Evolutionary conservation across 2,888 invertebrate species (phyloP).

Genomic region (Heteromyza rotundicornis): DNA sequence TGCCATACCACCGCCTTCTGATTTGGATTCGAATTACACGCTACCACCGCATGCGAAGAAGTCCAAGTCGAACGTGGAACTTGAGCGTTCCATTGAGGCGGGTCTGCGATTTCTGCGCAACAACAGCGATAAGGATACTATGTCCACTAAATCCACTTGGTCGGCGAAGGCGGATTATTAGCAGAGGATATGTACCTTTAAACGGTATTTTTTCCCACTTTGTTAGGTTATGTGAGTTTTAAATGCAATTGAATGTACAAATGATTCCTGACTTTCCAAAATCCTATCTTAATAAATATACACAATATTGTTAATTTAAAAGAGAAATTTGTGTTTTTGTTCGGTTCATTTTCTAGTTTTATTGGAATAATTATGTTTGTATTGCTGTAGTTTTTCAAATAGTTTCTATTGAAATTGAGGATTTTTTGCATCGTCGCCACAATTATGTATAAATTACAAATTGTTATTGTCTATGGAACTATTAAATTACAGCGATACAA

Average conservation of each 20-base stretch:
- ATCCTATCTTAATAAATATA: too few relatives aligned
- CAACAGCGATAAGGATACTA: constrained; percentile 63
- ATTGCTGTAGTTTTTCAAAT: too few relatives aligned
- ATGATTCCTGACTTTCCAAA: too few relatives aligned
- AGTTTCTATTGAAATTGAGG: too few relatives aligned
- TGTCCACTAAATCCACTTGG: constrained; percentile 57
- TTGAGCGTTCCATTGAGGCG: constrained; percentile 66
- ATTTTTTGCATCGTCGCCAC: too few relatives aligned
- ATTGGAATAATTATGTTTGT: background rate
- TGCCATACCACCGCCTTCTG: constrained; percentile 72
- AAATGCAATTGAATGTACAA: too few relatives aligned
- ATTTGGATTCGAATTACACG: constrained; percentile 67
- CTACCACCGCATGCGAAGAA: constrained; percentile 40
- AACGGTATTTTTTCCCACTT: too few relatives aligned
- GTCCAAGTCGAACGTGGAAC: constrained; percentile 42
- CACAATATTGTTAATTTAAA: too few relatives aligned
- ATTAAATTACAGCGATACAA: too few relatives aligned
- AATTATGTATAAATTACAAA: constrained; percentile 27
- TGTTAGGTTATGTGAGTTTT: too few relatives aligned
- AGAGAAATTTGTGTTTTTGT: background rate
- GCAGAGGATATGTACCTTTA: too few relatives aligned
- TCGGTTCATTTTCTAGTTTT: background rate
- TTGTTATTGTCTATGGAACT: constrained; percentile 27
- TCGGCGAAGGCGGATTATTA: constrained; percentile 59
- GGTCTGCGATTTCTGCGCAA: constrained; percentile 66